Conservation (phyloP, 2,113 vertebrate genomes). For the Synodontis membranacea region DNA sequence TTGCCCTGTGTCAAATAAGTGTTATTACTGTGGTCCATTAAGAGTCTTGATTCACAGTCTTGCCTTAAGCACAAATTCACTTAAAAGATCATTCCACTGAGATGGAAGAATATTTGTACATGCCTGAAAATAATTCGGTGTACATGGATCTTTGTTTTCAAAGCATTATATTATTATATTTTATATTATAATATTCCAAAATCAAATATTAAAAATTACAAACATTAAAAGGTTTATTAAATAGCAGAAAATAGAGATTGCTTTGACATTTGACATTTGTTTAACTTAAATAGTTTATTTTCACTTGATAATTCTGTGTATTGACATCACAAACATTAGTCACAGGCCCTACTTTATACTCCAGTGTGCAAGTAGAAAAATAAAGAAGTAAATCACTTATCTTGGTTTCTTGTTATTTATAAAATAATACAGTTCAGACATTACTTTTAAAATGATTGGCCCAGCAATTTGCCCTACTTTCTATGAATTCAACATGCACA, state of each 20-base stretch:
- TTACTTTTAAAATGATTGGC: neutral
- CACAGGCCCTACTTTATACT: slow-evolving; percentile 13
- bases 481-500: slow-evolving; percentile 6
- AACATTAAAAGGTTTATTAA: slow-evolving; percentile 3
- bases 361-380: slow-evolving; percentile 53
- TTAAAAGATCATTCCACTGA: neutral
- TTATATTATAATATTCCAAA: too few species aligned
- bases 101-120: neutral
- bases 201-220: slow-evolving; percentile 26
- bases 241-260: slow-evolving; percentile 11
- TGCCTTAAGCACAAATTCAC: neutral
- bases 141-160: slow-evolving; percentile 14
- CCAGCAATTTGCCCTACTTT: neutral
- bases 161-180: too few species aligned
- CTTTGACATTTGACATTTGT: neutral
- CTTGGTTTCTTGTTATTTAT: slow-evolving; percentile 19
- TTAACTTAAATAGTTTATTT: slow-evolving; percentile 26
- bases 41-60: neutral
- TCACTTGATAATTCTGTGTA: slow-evolving; percentile 32
- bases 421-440: slow-evolving; percentile 37
- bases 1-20: slow-evolving; percentile 32
- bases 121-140: slow-evolving; percentile 19
- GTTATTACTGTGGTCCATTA: slow-evolving; percentile 20
- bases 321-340: slow-evolving; percentile 32
- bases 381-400: slow-evolving; percentile 44